Evolutionary conservation across 2,113 vertebrate genomes (phyloP).

Genomic region (Orientallactaga bullata): DNA sequence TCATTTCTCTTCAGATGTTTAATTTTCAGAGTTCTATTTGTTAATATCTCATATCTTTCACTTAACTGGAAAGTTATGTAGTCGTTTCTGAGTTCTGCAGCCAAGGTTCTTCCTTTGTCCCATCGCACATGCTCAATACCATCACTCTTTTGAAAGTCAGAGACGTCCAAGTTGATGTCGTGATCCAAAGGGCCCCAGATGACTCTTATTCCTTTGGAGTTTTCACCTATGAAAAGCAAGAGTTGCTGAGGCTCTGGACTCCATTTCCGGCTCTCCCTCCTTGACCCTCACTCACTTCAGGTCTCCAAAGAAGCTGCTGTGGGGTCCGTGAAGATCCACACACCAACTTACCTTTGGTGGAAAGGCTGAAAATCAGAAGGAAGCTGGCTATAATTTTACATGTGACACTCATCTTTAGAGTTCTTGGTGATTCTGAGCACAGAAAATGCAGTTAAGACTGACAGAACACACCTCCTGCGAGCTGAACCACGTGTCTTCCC

Average conservation of each 20-base stretch:
- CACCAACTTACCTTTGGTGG: constrained; percentile 56
- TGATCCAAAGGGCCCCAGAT: background rate
- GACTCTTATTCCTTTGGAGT: rapidly evolving
- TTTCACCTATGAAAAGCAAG: constrained; percentile 51
- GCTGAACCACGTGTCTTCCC: constrained; percentile 60
- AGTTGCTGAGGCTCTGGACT: background rate
- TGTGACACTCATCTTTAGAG: constrained; percentile 60
- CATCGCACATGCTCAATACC: background rate
- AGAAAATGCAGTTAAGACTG: constrained; percentile 1
- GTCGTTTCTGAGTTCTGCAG: rapidly evolving
- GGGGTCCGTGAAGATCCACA: background rate
- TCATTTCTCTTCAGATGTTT: background rate
- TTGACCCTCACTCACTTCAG: background rate
- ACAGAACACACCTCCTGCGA: constrained; percentile 35
- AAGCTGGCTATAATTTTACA: constrained; percentile 19
- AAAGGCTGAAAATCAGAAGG: constrained; percentile 52
- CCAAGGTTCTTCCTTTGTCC: rapidly evolving
- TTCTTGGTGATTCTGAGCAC: constrained; percentile 51
- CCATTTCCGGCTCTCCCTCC: background rate
- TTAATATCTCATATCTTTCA: background rate
- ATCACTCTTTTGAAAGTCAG: rapidly evolving
- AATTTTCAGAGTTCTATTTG: constrained; percentile 61
- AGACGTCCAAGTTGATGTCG: background rate
- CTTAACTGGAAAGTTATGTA: rapidly evolving
- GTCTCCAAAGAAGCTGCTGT: background rate